These are phyloP conservation scores for Bruchidius siliquastri DNA, from an alignment of 2,888 invertebrate genomes.

Conservation along the genomic window DNA sequence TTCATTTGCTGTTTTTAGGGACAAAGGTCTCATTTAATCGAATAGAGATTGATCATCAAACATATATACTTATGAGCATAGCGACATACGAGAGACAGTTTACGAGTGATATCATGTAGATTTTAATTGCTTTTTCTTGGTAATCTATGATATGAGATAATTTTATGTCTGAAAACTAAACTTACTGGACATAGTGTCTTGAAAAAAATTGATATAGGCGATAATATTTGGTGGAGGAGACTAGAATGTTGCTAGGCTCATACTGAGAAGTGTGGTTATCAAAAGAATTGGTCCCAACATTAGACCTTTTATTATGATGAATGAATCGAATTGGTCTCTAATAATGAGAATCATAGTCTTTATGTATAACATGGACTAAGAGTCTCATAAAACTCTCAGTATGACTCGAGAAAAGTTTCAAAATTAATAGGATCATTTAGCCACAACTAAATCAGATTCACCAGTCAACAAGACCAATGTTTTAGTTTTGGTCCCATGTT, in stretches of 20 bases:
- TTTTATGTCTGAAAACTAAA: too few species aligned
- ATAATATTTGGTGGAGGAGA: too few species aligned
- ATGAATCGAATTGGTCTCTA: neutral
- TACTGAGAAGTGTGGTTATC: neutral
- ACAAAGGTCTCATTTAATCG: neutral
- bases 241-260: neutral
- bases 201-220: too few species aligned
- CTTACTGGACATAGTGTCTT: too few species aligned
- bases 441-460: neutral
- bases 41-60: neutral
- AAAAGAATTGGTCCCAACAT: neutral
- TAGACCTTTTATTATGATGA: neutral
- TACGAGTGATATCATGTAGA: too few species aligned
- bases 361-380: neutral
- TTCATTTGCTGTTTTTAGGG: neutral
- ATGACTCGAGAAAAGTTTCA: neutral
- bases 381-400: neutral
- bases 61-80: neutral
- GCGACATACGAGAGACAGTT: neutral
- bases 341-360: neutral
- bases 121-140: too few species aligned
- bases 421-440: neutral
- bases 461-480: too few species aligned
- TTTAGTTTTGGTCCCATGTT: too few species aligned
- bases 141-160: too few species aligned